These are phyloP conservation scores for Megaustenia siamemsis DNA, from an alignment of 2,888 invertebrate genomes.

Conservation along the genomic window DNA sequence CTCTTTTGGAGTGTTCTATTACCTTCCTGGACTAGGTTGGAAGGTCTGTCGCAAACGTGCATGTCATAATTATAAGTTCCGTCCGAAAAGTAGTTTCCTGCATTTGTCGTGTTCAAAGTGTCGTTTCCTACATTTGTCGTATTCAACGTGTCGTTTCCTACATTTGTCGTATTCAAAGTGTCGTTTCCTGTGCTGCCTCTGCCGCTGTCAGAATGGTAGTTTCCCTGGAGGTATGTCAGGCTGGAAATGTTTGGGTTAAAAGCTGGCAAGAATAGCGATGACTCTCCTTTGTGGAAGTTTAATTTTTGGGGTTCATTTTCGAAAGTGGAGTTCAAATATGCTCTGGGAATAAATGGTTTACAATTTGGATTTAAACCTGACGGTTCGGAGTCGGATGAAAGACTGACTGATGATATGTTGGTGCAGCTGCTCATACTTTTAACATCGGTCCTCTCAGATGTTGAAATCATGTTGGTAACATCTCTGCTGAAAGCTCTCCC, in stretches of 20 bases:
- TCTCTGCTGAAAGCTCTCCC: neutral
- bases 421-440: neutral
- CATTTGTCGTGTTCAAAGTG: too few species aligned
- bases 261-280: too few species aligned
- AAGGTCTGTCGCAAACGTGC: neutral
- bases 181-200: neutral
- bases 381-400: neutral
- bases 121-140: too few species aligned
- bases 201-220: neutral
- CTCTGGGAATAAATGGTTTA: conserved; percentile 28
- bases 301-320: neutral
- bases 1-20: neutral
- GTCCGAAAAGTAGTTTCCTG: neutral
- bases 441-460: too few species aligned
- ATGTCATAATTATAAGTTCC: neutral
- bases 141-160: neutral
- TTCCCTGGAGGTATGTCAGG: neutral
- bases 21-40: neutral
- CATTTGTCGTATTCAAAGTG: neutral
- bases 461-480: neutral
- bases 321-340: neutral
- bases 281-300: neutral
- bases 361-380: conserved; percentile 21
- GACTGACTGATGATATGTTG: neutral
- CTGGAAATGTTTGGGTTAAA: too few species aligned